Percentiles rank a stretch among this genome's conserved stretches.
Evolutionary conservation across 2,888 invertebrate genomes (phyloP).

Genomic region (Acanthosepion esculentum): DNA sequence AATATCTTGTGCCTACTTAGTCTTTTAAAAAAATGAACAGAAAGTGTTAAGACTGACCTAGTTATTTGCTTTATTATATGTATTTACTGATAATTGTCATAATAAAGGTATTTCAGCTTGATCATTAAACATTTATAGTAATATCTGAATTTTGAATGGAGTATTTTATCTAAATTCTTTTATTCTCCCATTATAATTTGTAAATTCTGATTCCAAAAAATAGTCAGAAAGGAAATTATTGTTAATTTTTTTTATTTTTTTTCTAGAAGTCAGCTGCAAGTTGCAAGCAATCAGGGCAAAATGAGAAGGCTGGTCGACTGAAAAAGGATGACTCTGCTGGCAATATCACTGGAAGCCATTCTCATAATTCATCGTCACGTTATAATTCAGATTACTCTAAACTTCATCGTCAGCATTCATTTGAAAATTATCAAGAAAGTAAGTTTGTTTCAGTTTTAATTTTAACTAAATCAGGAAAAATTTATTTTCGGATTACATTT

Average conservation of each 20-base stretch:
- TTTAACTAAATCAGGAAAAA: neutral
- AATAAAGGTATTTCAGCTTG: too few species aligned
- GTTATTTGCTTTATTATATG: too few species aligned
- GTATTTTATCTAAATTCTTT: too few species aligned
- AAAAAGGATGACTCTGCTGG: conserved; percentile 60
- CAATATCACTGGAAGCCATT: conserved; percentile 50
- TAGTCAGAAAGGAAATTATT: neutral
- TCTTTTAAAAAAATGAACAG: too few species aligned
- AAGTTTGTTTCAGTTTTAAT: conserved; percentile 48
- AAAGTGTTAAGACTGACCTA: too few species aligned
- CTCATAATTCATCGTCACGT: conserved; percentile 52
- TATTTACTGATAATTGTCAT: too few species aligned
- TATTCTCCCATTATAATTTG: too few species aligned
- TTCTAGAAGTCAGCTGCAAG: conserved; percentile 71
- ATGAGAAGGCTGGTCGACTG: conserved; percentile 60
- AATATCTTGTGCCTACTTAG: too few species aligned
- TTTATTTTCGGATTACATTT: neutral
- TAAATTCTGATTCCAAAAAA: neutral
- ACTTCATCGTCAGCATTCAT: conserved; percentile 68
- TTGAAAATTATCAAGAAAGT: conserved; percentile 67
- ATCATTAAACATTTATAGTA: too few species aligned
- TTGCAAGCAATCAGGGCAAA: conserved; percentile 68
- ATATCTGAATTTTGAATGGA: too few species aligned
- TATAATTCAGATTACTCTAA: conserved; percentile 61
- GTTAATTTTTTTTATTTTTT: neutral